Evolutionary conservation across 2,797 vertebrate species (phyloP), one percentile per base, ranked within the genome.

Genomic region (Pelodytes ibericus): DNA sequence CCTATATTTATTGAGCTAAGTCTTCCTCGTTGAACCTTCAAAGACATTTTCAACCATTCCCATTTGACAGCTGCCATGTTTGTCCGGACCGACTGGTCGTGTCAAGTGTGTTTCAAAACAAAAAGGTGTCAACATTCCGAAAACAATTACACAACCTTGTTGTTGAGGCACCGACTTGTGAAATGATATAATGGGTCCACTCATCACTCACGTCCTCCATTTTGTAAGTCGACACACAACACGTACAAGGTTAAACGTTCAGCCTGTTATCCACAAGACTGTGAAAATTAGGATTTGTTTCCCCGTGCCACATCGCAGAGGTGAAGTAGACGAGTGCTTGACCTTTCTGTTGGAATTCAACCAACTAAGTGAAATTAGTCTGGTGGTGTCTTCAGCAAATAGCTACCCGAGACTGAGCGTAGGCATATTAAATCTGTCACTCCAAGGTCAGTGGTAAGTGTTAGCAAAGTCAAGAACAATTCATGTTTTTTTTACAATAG

Each of bases 381-480:
- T 65, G 39, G 11, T 11, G 69, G 26, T 66, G 60, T 63, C 67
- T 70, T 71, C 74, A 31, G 20, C 47, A 31, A 20, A 47, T 62
- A 29, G 59, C 58, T 33, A 24, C 29, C 22, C 39, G 2, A 18
- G 11, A 30, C 63, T 39, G 70, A 15, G 67, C 33, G 69, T 56
- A 24, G 39, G 4, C 44, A 41, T 72, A 49, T 72, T 72, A 67
- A 72, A 78, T 79, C 70, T 79, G 76, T 73, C 76, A 79, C 56
- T 73, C 56, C 76, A 79, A 79, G 76, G 76, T 73, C 76, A 79
- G 63, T 79, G 70, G 62, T 72, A 78, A 76, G 69, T 65, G 64
- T 72, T 78, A 30, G 33, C 75, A 78, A 78, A 78, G 75, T 72
- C 70, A 66, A 67, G 75, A 78, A 78, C 75, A 78, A 78, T 72